These are phyloP conservation scores for Netelia virgata DNA, from an alignment of 2,888 invertebrate species.

Conservation along the genomic window DNA sequence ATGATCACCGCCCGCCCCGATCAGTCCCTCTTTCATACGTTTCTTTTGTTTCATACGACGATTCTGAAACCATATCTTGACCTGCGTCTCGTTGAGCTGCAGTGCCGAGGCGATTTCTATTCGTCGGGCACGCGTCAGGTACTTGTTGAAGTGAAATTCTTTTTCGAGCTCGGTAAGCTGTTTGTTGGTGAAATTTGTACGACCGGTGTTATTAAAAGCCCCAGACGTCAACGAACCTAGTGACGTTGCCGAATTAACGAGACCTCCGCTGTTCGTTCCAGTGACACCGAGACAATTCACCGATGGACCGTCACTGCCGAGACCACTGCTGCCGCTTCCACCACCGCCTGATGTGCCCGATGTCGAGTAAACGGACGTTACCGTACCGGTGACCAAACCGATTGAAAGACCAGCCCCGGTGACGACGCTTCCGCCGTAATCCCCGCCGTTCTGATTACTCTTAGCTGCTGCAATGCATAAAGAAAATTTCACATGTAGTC, in stretches of 20 bases:
- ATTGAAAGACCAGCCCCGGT: conserved; percentile 68
- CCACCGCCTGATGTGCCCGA: conserved; percentile 54
- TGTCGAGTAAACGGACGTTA: conserved; percentile 61
- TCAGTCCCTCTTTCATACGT: conserved; percentile 96
- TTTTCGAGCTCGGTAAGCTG: conserved; percentile 99
- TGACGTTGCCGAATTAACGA: conserved; percentile 71
- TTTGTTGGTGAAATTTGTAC: conserved; percentile 99
- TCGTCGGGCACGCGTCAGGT: conserved; percentile 97
- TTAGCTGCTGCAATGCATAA: conserved; percentile 79
- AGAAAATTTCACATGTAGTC: not conserved
- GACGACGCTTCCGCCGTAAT: conserved; percentile 76
- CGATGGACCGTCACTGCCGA: conserved; percentile 68
- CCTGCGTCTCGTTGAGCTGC: conserved; percentile 98
- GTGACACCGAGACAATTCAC: conserved; percentile 60
- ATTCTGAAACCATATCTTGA: conserved; percentile 99
- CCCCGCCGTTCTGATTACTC: conserved; percentile 76
- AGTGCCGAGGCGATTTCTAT: conserved; percentile 99
- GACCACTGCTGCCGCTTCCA: conserved; percentile 68
- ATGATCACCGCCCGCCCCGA: conserved; percentile 87
- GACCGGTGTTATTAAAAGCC: conserved; percentile 92
- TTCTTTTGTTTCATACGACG: conserved; percentile 99
- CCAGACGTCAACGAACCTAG: conserved; percentile 72
- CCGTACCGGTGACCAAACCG: conserved; percentile 51
- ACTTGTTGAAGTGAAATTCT: conserved; percentile 99
- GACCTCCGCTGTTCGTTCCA: conserved; percentile 68